Base-by-base conservation (phyloP, 2,888 invertebrate species). In the Myathropa florea region DNA sequence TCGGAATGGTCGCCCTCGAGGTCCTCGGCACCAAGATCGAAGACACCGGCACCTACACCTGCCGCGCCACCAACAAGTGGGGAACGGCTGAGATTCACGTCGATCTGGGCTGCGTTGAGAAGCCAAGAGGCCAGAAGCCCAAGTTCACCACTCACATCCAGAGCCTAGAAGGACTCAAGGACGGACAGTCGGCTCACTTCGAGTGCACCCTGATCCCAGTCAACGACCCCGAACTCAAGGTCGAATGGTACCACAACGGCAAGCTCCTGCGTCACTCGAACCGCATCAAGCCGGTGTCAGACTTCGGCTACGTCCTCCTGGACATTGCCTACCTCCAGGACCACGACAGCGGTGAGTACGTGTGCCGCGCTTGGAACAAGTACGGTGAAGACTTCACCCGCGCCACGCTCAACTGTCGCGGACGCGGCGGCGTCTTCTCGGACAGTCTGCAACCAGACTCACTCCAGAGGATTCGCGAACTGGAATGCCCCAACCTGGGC, bases 231-330 rank as follows among this genome's bases (percentile, higher is more conserved):
- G 95, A 97, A 59, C 95, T 99, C 93, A 96, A 96, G 91, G 97
- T 98, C 26, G 98, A 99, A 93, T 99, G 99, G 99, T 98, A 97
- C 93, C 97, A 97, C 91, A 98, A 99, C 91, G 98, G 97, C 4
- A 95, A 97, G 90, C 97, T 97, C 0, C 93, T 99, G 89, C 95
- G 97, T 78, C 97, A 98, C 91, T 97, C 97, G 3, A 97, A 96
- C 24, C 95, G 98, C 88, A 97, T 98, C 90, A 98, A 98, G 93
- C 97, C 97, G 86, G 97, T 98, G 0, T 97, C 97, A 61, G 98
- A 98, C 92, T 98, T 98, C 91, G 98, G 98, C 65, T 98, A 97
- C 91, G 98, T 98, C 12, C 96, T 98, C 9, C 95, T 98, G 93
- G 98, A 98, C 90, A 97, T 98, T 90, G 96, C 98, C n/a, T 97